Conservation (phyloP, 2,113 vertebrate genomes). For the Regulus satrapa region DNA sequence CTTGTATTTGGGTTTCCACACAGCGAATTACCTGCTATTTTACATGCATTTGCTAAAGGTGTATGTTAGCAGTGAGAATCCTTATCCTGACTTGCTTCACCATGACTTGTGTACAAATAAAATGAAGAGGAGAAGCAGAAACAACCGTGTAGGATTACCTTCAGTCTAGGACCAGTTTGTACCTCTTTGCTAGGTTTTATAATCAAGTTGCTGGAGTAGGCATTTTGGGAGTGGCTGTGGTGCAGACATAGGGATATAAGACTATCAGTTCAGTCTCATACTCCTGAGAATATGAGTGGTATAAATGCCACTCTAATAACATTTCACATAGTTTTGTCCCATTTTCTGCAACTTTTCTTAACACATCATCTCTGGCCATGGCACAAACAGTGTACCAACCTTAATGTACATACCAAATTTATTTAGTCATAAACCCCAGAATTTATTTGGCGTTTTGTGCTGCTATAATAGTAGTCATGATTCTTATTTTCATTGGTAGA, state of each 20-base stretch:
- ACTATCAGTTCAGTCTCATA: not conserved
- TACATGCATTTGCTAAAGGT: not conserved
- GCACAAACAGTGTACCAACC: fast-evolving
- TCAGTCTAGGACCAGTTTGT: not conserved
- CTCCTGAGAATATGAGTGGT: too few species aligned
- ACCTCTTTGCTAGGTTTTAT: not conserved
- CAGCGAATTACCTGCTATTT: not conserved
- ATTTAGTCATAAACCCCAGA: not conserved
- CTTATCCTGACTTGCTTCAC: not conserved
- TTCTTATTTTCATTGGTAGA: not conserved
- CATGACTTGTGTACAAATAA: not conserved
- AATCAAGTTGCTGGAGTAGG: not conserved
- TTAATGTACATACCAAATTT: not conserved
- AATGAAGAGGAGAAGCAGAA: not conserved
- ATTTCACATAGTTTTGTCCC: not conserved
- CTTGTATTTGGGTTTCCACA: not conserved
- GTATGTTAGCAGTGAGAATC: not conserved
- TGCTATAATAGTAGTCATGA: not conserved
- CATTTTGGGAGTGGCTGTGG: not conserved
- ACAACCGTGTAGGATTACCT: not conserved
- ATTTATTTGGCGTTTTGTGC: not conserved
- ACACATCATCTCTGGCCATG: not conserved
- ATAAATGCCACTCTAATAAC: not conserved
- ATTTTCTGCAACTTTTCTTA: not conserved
- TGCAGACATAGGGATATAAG: too few species aligned